phyloP scores from a whole-genome alignment of 2,113 vertebrate species.

The Muntiacus muntjak region DNA sequence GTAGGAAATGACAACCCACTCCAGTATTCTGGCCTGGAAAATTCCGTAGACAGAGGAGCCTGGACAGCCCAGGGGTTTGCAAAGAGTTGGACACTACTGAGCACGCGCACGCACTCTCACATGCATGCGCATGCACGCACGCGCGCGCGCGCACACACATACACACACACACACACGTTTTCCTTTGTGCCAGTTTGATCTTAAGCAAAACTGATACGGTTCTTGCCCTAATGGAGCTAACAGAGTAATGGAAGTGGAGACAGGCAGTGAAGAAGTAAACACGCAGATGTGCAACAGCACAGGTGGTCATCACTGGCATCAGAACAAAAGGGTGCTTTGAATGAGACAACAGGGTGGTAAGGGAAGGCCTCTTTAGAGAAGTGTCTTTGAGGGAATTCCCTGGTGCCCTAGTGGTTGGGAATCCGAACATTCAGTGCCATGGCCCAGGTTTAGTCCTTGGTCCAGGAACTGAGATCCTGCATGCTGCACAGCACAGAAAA shows the following conservation, averaged over 20 bases:
- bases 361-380: neutral
- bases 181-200: neutral
- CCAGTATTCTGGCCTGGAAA: neutral
- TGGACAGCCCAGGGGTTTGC: neutral
- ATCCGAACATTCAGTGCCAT: neutral
- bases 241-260: neutral
- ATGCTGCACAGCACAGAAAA: neutral
- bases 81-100: neutral
- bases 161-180: neutral
- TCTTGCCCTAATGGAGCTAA: neutral
- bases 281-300: neutral
- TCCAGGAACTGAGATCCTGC: neutral
- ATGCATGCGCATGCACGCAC: no score
- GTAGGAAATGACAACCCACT: neutral
- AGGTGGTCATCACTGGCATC: neutral
- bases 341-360: neutral
- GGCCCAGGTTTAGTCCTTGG: neutral
- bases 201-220: neutral
- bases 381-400: neutral
- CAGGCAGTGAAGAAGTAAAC: neutral
- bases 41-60: neutral
- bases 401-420: neutral
- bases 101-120: accelerated
- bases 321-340: neutral
- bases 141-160: no score